Percentiles rank a stretch among this genome's conserved stretches.
Conservation (phyloP, 2,888 invertebrate genomes). For the Calameuta idolon region DNA sequence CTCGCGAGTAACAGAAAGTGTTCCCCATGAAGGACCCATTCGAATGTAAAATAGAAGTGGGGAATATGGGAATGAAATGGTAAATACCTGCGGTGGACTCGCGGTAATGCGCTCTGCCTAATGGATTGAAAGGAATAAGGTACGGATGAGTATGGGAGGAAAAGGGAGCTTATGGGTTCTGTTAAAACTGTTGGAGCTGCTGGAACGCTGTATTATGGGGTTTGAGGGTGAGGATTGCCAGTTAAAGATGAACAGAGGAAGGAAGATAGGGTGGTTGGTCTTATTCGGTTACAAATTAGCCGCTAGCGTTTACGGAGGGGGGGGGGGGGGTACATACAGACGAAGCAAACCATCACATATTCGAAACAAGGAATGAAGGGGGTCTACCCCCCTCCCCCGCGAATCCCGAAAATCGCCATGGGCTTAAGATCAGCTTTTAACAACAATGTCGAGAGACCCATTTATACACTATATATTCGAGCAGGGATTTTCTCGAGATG, state of each 20-base stretch:
- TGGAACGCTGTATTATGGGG: background rate
- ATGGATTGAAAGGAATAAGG: slow-evolving; percentile 53
- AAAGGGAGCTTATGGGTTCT: background rate
- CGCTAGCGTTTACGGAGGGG: slow-evolving; percentile 16
- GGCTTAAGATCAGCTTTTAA: background rate
- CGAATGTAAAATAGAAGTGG: slow-evolving; percentile 32
- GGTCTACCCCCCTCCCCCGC: background rate
- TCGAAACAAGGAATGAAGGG: slow-evolving; percentile 13
- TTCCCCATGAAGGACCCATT: slow-evolving; percentile 23
- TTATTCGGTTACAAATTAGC: slow-evolving; percentile 56
- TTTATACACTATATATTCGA: background rate
- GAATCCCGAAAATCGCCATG: background rate
- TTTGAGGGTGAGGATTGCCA: rapidly evolving
- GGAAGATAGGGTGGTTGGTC: slow-evolving; percentile 15
- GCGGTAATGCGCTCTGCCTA: slow-evolving; percentile 41
- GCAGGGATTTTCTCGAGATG: background rate
- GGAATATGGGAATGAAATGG: slow-evolving; percentile 36
- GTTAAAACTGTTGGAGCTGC: background rate
- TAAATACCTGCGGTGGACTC: slow-evolving; percentile 41
- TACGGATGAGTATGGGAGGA: background rate
- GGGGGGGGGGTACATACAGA: background rate
- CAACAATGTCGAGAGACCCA: background rate
- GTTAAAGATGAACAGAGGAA: no score
- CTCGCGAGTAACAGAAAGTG: background rate
- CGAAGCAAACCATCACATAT: slow-evolving; percentile 20